These are phyloP conservation scores for Clunio marinus DNA, from an alignment of 2,888 invertebrate genomes.

Conservation along the genomic window DNA sequence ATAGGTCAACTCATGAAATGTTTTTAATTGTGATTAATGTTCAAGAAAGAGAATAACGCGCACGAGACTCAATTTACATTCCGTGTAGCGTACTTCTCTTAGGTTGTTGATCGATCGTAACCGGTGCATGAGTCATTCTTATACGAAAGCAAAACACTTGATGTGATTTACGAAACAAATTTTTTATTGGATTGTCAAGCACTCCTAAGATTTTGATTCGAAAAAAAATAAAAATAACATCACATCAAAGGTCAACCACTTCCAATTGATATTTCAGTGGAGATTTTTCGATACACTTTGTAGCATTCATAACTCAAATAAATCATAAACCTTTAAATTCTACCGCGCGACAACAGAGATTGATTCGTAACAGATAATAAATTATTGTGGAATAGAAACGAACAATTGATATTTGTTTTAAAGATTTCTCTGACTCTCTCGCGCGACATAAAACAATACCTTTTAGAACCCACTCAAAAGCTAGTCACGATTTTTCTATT, in stretches of 20 bases:
- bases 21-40: conserved; percentile 31
- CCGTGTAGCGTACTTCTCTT: neutral
- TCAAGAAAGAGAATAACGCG: neutral
- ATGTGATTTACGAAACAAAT: conserved; percentile 4
- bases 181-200: neutral
- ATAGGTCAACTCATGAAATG: conserved; percentile 13
- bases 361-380: conserved; percentile 36
- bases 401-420: conserved; percentile 39
- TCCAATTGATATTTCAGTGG: conserved; percentile 27
- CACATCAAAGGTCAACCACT: conserved; percentile 33
- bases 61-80: conserved; percentile 17
- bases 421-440: neutral
- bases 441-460: conserved; percentile 5
- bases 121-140: conserved; percentile 31
- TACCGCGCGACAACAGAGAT: conserved; percentile 37
- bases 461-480: conserved; percentile 32
- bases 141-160: conserved; percentile 19
- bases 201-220: neutral
- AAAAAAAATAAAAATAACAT: conserved; percentile 1
- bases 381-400: conserved; percentile 26
- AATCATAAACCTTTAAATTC: conserved; percentile 35
- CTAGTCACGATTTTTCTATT: conserved; percentile 13
- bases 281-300: neutral
- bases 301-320: conserved; percentile 27
- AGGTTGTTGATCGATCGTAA: neutral